Base-by-base conservation (phyloP, 1,140 invertebrate genomes). In the Lepidostoma basale region DNA sequence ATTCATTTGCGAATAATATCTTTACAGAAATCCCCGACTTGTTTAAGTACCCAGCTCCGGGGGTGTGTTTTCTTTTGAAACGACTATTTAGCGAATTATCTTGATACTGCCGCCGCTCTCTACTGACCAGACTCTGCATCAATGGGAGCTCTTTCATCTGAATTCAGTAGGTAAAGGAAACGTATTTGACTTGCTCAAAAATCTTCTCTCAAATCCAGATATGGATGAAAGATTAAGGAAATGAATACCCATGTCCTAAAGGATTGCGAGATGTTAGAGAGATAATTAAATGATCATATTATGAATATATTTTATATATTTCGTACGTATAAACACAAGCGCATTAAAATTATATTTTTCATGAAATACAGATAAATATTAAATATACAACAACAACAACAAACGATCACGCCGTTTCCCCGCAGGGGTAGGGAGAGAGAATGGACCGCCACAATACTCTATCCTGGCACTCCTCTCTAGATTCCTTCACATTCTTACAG, bases 1-100 rank as follows among this genome's bases (percentile, higher is more conserved):
- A 47, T 69, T 69, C 67, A 69, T 69, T 69, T 69, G 67, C 49
- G 49, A 69, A 69, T 69, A 69, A 69, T 69, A 69, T 69, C 67
- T 63, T 64, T 40, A 26, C 56, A 44, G 66, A 69, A 69, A 63
- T 68, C 42, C 22, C 44, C 44, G 44, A 47, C 44, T 54, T 30
- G 39, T 45, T 45, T 45, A 42, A 30, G 39, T 44, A 30, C 10
- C 30, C 26, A 10, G 44, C 44, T 47, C 16, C 14, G 28, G 10
- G 28, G 44, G 56, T 60, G 26, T 44, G 59, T 69, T 52, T 68
- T 69, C 67, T 69, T 69, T 69, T 69, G 67, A 69, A 28, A 28
- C 45, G 28, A 52, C 62, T 65, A 49, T 52, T 65, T 52, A 30
- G 25, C 23, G 42, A 33, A 63, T 63, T 69, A 69, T 69, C 67